Base-by-base conservation (phyloP, 2,797 vertebrate genomes). In the Thaleichthys pacificus region DNA sequence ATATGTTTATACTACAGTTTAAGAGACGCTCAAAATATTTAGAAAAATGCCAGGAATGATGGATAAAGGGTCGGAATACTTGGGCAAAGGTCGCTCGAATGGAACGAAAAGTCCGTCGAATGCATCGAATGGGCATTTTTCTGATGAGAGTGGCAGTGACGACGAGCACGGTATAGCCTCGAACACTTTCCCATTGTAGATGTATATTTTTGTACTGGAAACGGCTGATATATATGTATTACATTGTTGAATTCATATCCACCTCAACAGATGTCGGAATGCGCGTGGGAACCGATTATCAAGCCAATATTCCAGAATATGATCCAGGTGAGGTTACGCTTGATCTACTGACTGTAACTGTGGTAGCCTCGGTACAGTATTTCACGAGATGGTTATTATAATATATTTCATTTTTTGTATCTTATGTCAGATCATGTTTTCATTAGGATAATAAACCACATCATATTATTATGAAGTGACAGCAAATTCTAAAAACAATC, bases 121-220 rank as follows among this genome's bases (percentile, higher is more conserved):
- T 82, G 92, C 96, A 12, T 95, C 95, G 30, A 96, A 96, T 85
- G 95, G 96, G 77, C 96, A 93, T 91, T 90, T 93, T 72, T 91
- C 93, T 8, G 94, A 95, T 72, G 96, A 96, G 60, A 97, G 96
- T 89, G 95, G 95, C 91, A 96, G 96, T 91, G 95, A 96, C 93
- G 97, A 97, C 91, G 96, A 97, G 82, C 96, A 97, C 93, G 96
- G 96, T 94, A 94, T 95, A 95, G 94, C 93, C 93, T 94, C 93
- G 88, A 93, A 93, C 91, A 89, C 2, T 42, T 61, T 51, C 7
- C 21, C 26, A 66, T 47, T 38, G 19, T 61, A 49, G 15, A 49
- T 19, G 49, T 26, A 21, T 21, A 42, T 56, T 42, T 70, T 68
- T 61, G 19, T 12, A 54, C 24, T 14, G 11, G 14, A 24, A 62